phyloP scores from a whole-genome alignment of 2,888 invertebrate genomes.

The Arrhopalites spinosus region DNA sequence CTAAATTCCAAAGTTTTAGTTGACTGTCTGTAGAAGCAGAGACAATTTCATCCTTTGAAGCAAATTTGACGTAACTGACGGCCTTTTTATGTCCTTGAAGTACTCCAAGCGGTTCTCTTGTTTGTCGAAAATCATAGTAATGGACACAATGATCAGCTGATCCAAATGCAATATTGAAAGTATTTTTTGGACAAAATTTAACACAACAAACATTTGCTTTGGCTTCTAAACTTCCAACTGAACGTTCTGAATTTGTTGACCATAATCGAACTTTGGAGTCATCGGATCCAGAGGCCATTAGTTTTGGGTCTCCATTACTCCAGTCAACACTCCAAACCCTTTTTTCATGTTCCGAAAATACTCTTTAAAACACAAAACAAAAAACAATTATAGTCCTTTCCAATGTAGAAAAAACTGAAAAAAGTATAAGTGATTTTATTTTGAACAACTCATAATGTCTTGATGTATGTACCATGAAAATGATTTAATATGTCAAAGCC shows the following conservation, averaged over 20 bases:
- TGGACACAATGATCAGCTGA: constrained; percentile 97
- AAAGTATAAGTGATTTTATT: not conserved
- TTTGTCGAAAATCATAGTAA: constrained; percentile 88
- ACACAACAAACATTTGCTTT: constrained; percentile 96
- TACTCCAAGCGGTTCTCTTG: constrained; percentile 77
- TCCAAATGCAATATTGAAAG: constrained; percentile 89
- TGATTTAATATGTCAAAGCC: not conserved
- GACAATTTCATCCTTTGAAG: constrained; percentile 81
- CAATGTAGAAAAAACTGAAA: no score
- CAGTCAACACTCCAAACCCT: constrained; percentile 96
- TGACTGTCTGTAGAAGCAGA: constrained; percentile 92
- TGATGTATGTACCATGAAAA: not conserved
- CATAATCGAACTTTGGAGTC: constrained; percentile 92
- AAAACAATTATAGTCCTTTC: not conserved
- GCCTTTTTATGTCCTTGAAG: constrained; percentile 91
- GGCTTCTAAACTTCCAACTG: constrained; percentile 85
- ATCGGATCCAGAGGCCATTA: constrained; percentile 90
- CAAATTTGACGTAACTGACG: constrained; percentile 91
- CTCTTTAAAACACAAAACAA: constrained; percentile 55
- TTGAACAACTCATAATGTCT: not conserved
- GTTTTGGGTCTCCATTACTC: constrained; percentile 84
- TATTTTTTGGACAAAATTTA: constrained; percentile 82
- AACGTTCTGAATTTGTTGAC: constrained; percentile 84
- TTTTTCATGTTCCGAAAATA: constrained; percentile 89
- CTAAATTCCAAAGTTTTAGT: constrained; percentile 87